A percentile compares a stretch with the other conserved stretches of the same genome.
Evolutionary conservation across 2,113 vertebrate genomes (phyloP).

Genomic region (Ptilorrhoa leucosticta): DNA sequence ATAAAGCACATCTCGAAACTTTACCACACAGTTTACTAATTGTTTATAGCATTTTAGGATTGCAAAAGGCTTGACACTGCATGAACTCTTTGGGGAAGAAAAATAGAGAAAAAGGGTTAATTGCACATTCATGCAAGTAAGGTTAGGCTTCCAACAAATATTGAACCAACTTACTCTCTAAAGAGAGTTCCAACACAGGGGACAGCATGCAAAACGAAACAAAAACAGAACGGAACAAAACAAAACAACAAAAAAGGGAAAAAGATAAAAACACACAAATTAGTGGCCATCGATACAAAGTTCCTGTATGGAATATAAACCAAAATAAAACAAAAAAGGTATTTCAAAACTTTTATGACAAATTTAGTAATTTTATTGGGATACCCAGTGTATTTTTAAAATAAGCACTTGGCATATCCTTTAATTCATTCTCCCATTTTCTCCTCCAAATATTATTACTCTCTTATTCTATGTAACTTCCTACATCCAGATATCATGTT

Average conservation of each 20-base stretch:
- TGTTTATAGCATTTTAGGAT: constrained; percentile 71
- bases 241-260: constrained; percentile 71
- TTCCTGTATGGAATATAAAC: constrained; percentile 74
- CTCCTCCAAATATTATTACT: neutral
- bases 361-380: constrained; percentile 49
- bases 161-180: constrained; percentile 98
- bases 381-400: constrained; percentile 17
- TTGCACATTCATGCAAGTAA: constrained; percentile 79
- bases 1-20: constrained; percentile 77
- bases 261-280: constrained; percentile 84
- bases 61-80: constrained; percentile 75
- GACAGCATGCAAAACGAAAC: constrained; percentile 82
- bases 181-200: constrained; percentile 91
- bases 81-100: constrained; percentile 73
- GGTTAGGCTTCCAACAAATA: constrained; percentile 77
- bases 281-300: constrained; percentile 79
- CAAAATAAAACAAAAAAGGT: constrained; percentile 62
- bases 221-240: constrained; percentile 58
- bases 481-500: neutral
- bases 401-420: neutral
- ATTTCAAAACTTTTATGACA: constrained; percentile 53
- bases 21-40: constrained; percentile 67
- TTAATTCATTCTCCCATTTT: neutral
- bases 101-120: constrained; percentile 77
- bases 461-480: neutral